Conservation (phyloP, 2,888 invertebrate genomes). For the Aspidiotus rigidus region DNA sequence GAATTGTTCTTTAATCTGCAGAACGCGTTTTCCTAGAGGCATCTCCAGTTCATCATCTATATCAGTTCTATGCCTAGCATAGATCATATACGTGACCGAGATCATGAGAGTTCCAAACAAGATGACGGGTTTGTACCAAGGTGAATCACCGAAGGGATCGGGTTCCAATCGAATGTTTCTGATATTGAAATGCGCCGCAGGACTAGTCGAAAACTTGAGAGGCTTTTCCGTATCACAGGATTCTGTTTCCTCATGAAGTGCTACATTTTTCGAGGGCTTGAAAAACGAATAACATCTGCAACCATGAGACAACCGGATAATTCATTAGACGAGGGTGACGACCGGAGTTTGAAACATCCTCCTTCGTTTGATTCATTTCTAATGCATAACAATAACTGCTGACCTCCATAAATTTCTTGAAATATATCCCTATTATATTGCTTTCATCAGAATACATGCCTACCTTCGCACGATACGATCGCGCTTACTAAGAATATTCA, state of each 20-base stretch:
- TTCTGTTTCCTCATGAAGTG: not conserved
- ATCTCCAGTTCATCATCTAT: constrained; percentile 21
- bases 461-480: too few relatives aligned
- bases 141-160: not conserved
- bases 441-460: too few relatives aligned
- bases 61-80: constrained; percentile 8
- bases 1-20: not conserved
- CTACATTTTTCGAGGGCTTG: too few relatives aligned
- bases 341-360: too few relatives aligned
- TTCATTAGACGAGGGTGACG: too few relatives aligned
- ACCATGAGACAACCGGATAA: too few relatives aligned
- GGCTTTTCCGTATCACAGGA: constrained; percentile 3
- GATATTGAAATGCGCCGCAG: not conserved
- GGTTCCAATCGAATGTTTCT: not conserved
- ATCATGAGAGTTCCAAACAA: not conserved
- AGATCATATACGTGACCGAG: not conserved
- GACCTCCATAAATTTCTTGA: too few relatives aligned
- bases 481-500: too few relatives aligned
- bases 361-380: too few relatives aligned
- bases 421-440: too few relatives aligned
- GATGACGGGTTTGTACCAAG: constrained; percentile 5
- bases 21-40: constrained; percentile 21
- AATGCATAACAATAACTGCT: too few relatives aligned
- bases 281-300: too few relatives aligned
- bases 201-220: constrained; percentile 16